Base-by-base conservation (phyloP, 2,113 vertebrate species). In the Fukomys damarensis region DNA sequence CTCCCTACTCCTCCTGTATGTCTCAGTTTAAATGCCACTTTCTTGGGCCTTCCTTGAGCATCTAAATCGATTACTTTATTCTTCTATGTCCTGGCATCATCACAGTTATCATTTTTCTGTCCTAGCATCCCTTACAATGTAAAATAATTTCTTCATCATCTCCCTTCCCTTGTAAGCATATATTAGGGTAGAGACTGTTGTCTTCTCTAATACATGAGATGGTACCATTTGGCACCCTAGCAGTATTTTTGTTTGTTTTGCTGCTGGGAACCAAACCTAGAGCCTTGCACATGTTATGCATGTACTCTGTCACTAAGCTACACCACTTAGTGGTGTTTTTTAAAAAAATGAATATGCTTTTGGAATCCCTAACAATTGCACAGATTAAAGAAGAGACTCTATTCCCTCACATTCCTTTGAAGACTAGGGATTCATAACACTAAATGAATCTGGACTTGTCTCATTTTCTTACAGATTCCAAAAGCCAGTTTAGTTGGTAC, bases 381-480 rank as follows among this genome's bases (percentile, higher is more conserved):
- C 61, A 84, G 35, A 46, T 86, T 86, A 28, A 83, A 93, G 88
- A 54, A 81, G 56, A 94, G 28, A 70, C 59, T 17, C 38, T 35
- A 0, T 87, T 89, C 58, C 17, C 13, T 83, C 59, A 13, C 72
- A 14, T 85, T 94, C 30, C 28, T 41, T 86, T 88, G 59, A 94
- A 52, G 72, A 66, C 35, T 61, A 88, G 72, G 8, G 28, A 8
- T 52, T 83, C 61, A 43, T 70, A 72, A 41, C 68, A 35, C 61
- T 83, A 32, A 92, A 79, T 24, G 72, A 63, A 65, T 56, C 35
- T 84, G 70, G 43, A 68, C 17, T 72, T 85, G 26, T 52, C 77
- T 86, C 35, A 30, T n/a, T 92, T 87, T 76, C 43, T 82, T 91
- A 13, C 22, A 93, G 58, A 81, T 68, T 91, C 35, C 91, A 54